Percentiles rank a stretch among this genome's conserved stretches.
Evolutionary conservation across 2,797 vertebrate species (phyloP).

Genomic region (Setipinna tenuifilis): DNA sequence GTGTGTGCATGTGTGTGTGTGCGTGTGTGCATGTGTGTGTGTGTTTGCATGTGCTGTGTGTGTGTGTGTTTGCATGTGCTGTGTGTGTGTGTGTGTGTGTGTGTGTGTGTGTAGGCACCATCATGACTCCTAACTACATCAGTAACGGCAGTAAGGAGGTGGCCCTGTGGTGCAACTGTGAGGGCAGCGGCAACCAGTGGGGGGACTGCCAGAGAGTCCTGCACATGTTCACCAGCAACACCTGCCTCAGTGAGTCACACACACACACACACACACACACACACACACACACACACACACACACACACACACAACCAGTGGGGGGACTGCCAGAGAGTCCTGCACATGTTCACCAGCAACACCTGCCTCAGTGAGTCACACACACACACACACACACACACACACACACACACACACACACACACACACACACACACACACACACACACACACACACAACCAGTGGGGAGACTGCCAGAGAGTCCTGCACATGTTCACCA

Average conservation of each 20-base stretch:
- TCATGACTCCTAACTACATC: slow-evolving; percentile 95
- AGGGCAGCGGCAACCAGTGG: slow-evolving; percentile 90
- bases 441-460: slow-evolving; percentile 63
- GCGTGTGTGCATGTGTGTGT: too few relatives aligned
- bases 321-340: slow-evolving; percentile 85
- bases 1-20: too few relatives aligned
- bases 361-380: slow-evolving; percentile 87
- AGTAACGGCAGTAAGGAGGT: slow-evolving; percentile 86
- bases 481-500: slow-evolving; percentile 85
- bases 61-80: too few relatives aligned
- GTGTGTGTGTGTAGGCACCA: slow-evolving; percentile 78
- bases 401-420: too few relatives aligned
- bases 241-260: slow-evolving; percentile 86
- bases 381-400: too few relatives aligned
- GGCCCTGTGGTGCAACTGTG: slow-evolving; percentile 91
- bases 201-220: slow-evolving; percentile 88
- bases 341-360: slow-evolving; percentile 81
- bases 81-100: too few relatives aligned
- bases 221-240: slow-evolving; percentile 86
- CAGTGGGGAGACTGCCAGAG: slow-evolving; percentile 88
- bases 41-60: too few relatives aligned
- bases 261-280: slow-evolving; percentile 22
- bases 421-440: too few relatives aligned
- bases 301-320: background rate
- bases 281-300: background rate